These are phyloP conservation scores for Oncorhynchus clarkii DNA, from an alignment of 2,113 vertebrate genomes.

Conservation along the genomic window DNA sequence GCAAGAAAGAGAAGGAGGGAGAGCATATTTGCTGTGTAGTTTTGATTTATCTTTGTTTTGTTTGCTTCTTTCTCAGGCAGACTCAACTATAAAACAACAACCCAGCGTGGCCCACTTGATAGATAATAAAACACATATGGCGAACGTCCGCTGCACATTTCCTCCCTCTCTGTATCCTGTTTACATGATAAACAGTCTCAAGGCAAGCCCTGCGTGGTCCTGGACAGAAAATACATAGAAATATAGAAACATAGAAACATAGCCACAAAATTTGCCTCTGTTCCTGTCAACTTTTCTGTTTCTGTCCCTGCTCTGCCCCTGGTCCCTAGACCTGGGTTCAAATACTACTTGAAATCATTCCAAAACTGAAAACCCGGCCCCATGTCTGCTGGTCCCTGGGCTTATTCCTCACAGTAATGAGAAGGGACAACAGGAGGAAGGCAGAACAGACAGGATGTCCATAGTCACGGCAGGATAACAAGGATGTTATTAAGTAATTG, in stretches of 20 bases:
- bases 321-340: too few species aligned
- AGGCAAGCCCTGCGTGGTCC: background rate
- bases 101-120: background rate
- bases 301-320: constrained; percentile 4
- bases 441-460: constrained; percentile 32
- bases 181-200: constrained; percentile 13
- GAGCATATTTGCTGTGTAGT: too few species aligned
- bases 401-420: constrained; percentile 63
- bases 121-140: constrained; percentile 2
- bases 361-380: too few species aligned
- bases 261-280: constrained; percentile 19
- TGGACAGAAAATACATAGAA: constrained; percentile 1
- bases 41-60: too few species aligned
- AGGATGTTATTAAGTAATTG: constrained; percentile 53
- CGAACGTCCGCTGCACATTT: background rate
- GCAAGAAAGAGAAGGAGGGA: too few species aligned
- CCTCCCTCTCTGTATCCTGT: constrained; percentile 5
- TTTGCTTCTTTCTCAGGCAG: too few species aligned
- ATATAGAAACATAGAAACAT: constrained; percentile 6
- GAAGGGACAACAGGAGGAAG: constrained; percentile 44
- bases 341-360: too few species aligned
- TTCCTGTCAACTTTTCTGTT: constrained; percentile 6
- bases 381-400: background rate
- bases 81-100: background rate
- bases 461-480: constrained; percentile 42